Evolutionary conservation across 2,888 invertebrate species (phyloP).

Genomic region (Pollenia griseotomentosa): DNA sequence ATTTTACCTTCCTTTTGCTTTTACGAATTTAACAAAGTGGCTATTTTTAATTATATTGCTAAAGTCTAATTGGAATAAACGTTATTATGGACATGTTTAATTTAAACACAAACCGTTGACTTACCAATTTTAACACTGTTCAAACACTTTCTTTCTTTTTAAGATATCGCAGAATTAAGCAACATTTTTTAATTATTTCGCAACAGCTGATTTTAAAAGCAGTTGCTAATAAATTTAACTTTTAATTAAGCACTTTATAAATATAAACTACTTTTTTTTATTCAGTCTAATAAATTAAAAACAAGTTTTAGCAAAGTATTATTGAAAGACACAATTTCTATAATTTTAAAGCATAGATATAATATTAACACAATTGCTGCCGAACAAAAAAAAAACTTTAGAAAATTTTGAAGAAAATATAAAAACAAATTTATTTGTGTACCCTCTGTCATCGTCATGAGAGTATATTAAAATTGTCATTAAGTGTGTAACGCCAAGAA

Average conservation of each 20-base stretch:
- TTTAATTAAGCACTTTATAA: neutral
- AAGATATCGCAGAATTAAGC: no score
- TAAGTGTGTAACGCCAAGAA: no score
- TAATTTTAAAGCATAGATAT: no score
- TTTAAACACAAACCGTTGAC: neutral
- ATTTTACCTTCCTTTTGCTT: neutral
- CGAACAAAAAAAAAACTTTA: no score
- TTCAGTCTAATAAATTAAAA: neutral
- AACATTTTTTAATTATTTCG: constrained; percentile 1
- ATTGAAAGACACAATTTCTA: no score
- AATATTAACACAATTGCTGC: no score
- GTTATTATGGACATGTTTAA: neutral
- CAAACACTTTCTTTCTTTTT: neutral
- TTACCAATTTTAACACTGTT: neutral
- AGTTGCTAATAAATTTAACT: constrained; percentile 6
- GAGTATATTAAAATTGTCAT: no score
- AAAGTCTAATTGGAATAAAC: neutral
- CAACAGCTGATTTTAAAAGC: constrained; percentile 19
- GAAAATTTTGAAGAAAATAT: no score
- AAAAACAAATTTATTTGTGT: no score
- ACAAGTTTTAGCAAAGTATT: neutral
- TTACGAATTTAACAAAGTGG: neutral
- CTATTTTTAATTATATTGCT: neutral
- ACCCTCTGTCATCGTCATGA: no score
- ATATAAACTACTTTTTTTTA: constrained; percentile 2